Conservation (phyloP, 1,140 invertebrate genomes). For the Ylistrum balloti region DNA sequence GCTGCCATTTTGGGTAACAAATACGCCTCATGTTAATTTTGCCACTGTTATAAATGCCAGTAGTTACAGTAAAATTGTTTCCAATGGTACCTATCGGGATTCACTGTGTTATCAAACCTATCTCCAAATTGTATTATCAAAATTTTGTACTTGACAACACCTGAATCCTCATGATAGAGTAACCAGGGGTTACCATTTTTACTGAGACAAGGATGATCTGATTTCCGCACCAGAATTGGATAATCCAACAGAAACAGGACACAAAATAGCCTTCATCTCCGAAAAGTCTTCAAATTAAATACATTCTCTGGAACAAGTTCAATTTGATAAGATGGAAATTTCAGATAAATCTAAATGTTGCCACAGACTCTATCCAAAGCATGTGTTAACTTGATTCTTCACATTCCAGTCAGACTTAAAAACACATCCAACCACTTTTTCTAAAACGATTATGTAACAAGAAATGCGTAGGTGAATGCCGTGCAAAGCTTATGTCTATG, state of each 20-base stretch:
- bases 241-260: slow-evolving; percentile 1
- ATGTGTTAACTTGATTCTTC: slow-evolving; percentile 28
- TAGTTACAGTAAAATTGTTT: slow-evolving; percentile 6
- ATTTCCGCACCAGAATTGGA: slow-evolving; percentile 19
- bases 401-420: slow-evolving; percentile 34
- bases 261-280: slow-evolving; percentile 17
- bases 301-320: slow-evolving; percentile 33
- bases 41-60: not conserved
- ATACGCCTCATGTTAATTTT: slow-evolving; percentile 17
- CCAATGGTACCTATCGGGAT: not conserved
- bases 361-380: not conserved
- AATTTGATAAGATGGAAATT: slow-evolving; percentile 35
- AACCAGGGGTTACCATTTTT: slow-evolving; percentile 22
- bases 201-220: slow-evolving; percentile 13
- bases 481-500: not conserved
- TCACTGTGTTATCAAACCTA: slow-evolving; percentile 9
- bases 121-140: slow-evolving; percentile 30
- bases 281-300: slow-evolving; percentile 32
- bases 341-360: slow-evolving; percentile 36
- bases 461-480: not conserved
- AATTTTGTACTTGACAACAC: slow-evolving; percentile 24
- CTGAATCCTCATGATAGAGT: not conserved
- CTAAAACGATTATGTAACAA: slow-evolving; percentile 19
- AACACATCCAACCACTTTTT: slow-evolving; percentile 38
- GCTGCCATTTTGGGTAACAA: slow-evolving; percentile 4